These are phyloP conservation scores for Vollenhovia emeryi DNA, from an alignment of 1,140 invertebrate species.

Conservation along the genomic window DNA sequence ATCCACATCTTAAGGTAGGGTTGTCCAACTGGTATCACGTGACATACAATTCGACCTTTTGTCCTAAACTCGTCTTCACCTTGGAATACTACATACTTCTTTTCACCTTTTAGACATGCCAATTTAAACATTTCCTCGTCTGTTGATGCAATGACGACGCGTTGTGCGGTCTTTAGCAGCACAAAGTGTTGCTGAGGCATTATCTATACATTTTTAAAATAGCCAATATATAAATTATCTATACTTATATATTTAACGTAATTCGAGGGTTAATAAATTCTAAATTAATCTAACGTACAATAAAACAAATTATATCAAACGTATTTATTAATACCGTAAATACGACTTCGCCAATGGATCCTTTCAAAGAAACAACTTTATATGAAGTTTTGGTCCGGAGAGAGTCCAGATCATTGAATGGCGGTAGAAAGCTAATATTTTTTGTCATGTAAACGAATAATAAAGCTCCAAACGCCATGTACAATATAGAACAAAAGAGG, in stretches of 20 bases:
- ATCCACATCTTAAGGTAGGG: not conserved
- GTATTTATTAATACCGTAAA: not conserved
- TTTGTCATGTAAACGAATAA: constrained; percentile 58
- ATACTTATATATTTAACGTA: not conserved
- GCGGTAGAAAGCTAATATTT: not conserved
- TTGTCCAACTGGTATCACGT: constrained; percentile 28
- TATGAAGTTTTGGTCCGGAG: constrained; percentile 36
- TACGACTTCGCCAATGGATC: not conserved
- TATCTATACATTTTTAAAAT: no score
- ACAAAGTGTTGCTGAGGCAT: no score
- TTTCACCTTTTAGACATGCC: constrained; percentile 12
- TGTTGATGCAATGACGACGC: not conserved
- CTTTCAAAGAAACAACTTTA: constrained; percentile 13
- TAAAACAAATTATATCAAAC: no score
- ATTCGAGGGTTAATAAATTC: not conserved
- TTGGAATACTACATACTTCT: constrained; percentile 2
- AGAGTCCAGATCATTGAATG: constrained; percentile 17
- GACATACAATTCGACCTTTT: constrained; percentile 20
- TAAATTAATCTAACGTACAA: no score
- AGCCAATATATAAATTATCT: not conserved
- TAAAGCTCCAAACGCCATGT: constrained; percentile 41
- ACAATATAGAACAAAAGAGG: constrained; percentile 49
- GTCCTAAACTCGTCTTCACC: constrained; percentile 51
- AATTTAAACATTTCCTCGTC: constrained; percentile 35
- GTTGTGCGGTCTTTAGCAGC: not conserved